Percentiles rank a stretch among this genome's conserved stretches.
Conservation (phyloP, 2,113 vertebrate genomes). For the Pao palembangensis region DNA sequence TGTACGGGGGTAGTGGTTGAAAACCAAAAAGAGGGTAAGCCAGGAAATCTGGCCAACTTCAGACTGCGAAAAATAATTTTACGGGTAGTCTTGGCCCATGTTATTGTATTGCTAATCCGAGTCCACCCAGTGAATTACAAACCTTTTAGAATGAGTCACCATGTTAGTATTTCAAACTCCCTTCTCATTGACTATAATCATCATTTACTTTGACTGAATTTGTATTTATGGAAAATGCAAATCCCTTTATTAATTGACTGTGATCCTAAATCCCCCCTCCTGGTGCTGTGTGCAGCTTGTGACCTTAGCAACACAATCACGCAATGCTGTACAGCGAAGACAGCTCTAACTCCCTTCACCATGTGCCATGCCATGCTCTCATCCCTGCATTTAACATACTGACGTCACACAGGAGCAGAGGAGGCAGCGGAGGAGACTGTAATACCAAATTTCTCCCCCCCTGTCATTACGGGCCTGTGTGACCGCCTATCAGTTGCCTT, state of each 20-base stretch:
- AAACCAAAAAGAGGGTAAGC: slow-evolving; percentile 27
- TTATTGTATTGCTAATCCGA: slow-evolving; percentile 38
- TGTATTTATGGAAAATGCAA: slow-evolving; percentile 43
- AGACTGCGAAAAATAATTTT: slow-evolving; percentile 33
- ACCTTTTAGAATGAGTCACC: slow-evolving; percentile 40
- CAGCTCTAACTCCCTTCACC: slow-evolving; percentile 60
- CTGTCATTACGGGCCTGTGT: slow-evolving; percentile 77
- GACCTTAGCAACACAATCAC: slow-evolving; percentile 42
- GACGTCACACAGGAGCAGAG: slow-evolving; percentile 71
- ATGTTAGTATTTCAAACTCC: slow-evolving; percentile 21
- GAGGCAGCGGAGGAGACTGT: slow-evolving; percentile 70
- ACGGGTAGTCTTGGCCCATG: slow-evolving; percentile 39
- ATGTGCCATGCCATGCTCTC: slow-evolving; percentile 67
- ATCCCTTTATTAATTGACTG: slow-evolving; percentile 43
- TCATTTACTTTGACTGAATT: slow-evolving; percentile 36
- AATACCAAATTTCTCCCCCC: slow-evolving; percentile 75
- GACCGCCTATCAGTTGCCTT: slow-evolving; percentile 75
- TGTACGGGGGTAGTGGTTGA: slow-evolving; percentile 30
- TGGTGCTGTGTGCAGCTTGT: slow-evolving; percentile 29
- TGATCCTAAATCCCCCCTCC: slow-evolving; percentile 28
- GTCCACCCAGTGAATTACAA: slow-evolving; percentile 45
- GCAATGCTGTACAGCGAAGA: slow-evolving; percentile 62
- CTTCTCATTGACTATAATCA: slow-evolving; percentile 27
- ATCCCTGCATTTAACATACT: slow-evolving; percentile 74
- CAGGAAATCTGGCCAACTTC: slow-evolving; percentile 31